phyloP scores from a whole-genome alignment of 2,797 vertebrate species.

The Melanotaenia parkinsoni region DNA sequence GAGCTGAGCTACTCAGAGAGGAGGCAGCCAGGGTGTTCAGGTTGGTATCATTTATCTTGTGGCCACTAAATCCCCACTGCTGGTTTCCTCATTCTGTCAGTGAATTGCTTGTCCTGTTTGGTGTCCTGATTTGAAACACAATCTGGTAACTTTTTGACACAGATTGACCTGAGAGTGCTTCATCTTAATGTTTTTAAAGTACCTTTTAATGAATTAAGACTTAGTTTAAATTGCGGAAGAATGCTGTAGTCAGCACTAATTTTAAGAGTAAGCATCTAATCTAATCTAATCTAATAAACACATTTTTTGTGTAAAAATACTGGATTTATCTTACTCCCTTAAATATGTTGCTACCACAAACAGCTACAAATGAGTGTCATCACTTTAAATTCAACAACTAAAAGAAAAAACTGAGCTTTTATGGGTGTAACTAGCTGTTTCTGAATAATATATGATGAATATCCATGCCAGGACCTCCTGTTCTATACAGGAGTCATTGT shows the following conservation, averaged over 20 bases:
- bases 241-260: conserved; percentile 55
- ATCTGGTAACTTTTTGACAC: conserved; percentile 34
- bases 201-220: conserved; percentile 64
- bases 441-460: not conserved
- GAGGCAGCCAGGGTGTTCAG: conserved; percentile 51
- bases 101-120: conserved; percentile 17
- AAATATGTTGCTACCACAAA: not conserved
- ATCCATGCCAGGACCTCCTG: not conserved
- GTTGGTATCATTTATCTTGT: conserved; percentile 65
- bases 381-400: not conserved
- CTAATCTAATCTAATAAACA: conserved; percentile 41
- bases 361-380: not conserved
- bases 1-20: conserved; percentile 43
- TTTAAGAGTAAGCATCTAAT: conserved; percentile 32
- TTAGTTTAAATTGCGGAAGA: conserved; percentile 38
- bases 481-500: not conserved
- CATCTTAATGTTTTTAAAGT: conserved; percentile 59
- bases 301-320: not conserved
- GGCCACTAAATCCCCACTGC: conserved; percentile 26
- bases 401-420: not conserved
- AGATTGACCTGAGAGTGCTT: conserved; percentile 42
- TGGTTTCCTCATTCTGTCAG: conserved; percentile 69
- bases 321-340: not conserved
- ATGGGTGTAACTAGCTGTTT: not conserved
- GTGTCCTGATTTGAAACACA: conserved; percentile 40